phyloP scores from a whole-genome alignment of 2,113 vertebrate genomes.

The Aegithalos caudatus region DNA sequence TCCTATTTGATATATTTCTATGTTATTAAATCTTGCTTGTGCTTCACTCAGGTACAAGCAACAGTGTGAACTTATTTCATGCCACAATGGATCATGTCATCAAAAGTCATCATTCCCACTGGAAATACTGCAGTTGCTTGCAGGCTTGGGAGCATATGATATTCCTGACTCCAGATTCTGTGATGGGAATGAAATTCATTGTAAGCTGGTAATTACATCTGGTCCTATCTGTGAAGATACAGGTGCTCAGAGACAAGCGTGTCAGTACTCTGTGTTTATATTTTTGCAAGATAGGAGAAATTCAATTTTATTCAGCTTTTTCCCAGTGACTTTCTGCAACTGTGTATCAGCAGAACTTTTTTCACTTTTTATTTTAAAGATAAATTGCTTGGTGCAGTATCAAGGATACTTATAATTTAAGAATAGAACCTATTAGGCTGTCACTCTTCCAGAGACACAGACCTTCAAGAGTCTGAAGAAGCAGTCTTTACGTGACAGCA shows the following conservation, averaged over 20 bases:
- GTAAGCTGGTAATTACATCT: constrained; percentile 22
- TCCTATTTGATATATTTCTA: neutral
- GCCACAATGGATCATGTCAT: constrained; percentile 5
- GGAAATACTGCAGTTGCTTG: neutral
- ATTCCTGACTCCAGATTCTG: neutral
- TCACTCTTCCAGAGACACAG: constrained; percentile 71
- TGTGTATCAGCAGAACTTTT: constrained; percentile 34
- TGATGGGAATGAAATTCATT: constrained; percentile 26
- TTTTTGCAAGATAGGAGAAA: constrained; percentile 46
- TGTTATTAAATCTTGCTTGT: neutral
- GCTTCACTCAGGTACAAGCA: neutral
- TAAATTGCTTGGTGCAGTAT: constrained; percentile 64
- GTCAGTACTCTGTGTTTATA: neutral
- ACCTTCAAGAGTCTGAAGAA: constrained; percentile 62
- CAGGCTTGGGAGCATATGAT: neutral
- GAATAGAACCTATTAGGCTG: constrained; percentile 71
- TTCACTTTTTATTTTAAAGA: constrained; percentile 62
- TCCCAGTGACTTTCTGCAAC: constrained; percentile 5
- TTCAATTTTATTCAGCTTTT: constrained; percentile 23
- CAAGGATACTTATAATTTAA: constrained; percentile 69
- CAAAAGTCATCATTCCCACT: neutral
- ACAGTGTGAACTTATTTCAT: constrained; percentile 11
- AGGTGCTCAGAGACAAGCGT: neutral
- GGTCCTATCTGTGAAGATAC: constrained; percentile 17
- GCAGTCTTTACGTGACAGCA: constrained; percentile 63